These are phyloP conservation scores for Cephus cinctus DNA, from an alignment of 1,140 invertebrate species.

Conservation along the genomic window DNA sequence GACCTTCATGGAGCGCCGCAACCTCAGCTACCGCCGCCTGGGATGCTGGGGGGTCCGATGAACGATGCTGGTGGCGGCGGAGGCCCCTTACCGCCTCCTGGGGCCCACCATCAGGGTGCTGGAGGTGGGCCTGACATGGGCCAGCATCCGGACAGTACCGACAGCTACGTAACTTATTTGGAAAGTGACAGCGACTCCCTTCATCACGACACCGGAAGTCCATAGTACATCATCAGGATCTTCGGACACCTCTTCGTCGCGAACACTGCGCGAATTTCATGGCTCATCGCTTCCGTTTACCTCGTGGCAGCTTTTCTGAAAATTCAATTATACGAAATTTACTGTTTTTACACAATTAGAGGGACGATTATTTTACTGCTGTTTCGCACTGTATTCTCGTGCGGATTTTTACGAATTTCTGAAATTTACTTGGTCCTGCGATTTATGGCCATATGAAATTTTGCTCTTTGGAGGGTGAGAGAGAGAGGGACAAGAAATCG, in stretches of 20 bases:
- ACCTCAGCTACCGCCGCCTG: constrained; percentile 48
- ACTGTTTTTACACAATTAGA: no score
- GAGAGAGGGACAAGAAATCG: background rate
- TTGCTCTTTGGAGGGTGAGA: no score
- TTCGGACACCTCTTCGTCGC: no score
- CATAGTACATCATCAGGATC: constrained; percentile 55
- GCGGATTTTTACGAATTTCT: no score
- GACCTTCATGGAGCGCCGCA: constrained; percentile 67
- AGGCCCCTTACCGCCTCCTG: constrained; percentile 55
- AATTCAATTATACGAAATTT: no score
- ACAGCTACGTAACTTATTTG: constrained; percentile 87
- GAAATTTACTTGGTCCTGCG: no score
- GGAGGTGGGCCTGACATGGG: constrained; percentile 50
- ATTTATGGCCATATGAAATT: no score
- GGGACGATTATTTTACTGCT: no score
- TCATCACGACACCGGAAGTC: constrained; percentile 63
- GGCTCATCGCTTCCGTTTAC: no score
- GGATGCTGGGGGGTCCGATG: constrained; percentile 47
- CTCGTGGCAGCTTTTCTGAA: no score
- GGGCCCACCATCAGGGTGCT: constrained; percentile 58
- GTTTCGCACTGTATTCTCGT: no score
- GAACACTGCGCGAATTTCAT: no score
- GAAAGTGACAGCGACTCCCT: constrained; percentile 72
- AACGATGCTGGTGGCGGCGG: constrained; percentile 38
- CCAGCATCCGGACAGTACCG: constrained; percentile 77